Evolutionary conservation across 2,113 vertebrate genomes (phyloP).

Genomic region (Lontra canadensis): DNA sequence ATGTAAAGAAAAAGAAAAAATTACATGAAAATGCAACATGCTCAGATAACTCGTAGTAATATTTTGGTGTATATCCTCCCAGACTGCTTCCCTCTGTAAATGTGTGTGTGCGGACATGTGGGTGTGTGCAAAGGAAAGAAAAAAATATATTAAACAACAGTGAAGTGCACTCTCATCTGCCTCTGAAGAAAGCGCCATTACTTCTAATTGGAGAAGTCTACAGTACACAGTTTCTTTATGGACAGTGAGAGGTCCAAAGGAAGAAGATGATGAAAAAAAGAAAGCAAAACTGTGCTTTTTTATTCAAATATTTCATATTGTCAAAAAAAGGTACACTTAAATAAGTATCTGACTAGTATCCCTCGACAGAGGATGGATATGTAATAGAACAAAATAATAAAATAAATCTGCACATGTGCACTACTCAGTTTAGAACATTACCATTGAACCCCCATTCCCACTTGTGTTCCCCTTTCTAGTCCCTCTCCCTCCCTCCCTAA

Average conservation of each 20-base stretch:
- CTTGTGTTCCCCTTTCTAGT: not conserved
- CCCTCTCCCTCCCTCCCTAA: not conserved
- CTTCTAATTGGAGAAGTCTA: not conserved
- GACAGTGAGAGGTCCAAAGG: not conserved
- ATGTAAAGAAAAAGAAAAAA: not conserved
- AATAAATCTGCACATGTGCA: not conserved
- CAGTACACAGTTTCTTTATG: not conserved
- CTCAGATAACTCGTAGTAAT: not conserved
- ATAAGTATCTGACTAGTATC: not conserved
- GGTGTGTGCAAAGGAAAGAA: not conserved
- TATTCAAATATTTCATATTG: not conserved
- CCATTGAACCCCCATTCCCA: rapidly evolving
- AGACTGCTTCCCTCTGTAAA: not conserved
- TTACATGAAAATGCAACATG: not conserved
- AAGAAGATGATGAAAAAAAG: not conserved
- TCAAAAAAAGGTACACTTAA: not conserved
- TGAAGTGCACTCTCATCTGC: not conserved
- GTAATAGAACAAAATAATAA: not conserved
- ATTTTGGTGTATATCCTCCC: not conserved
- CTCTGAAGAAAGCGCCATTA: not conserved
- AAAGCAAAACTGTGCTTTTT: not conserved
- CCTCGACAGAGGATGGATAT: not conserved
- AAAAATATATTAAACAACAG: not conserved
- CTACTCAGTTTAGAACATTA: not conserved
- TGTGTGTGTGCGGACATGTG: not conserved